Conservation (phyloP, 2,113 vertebrate species). For the Caranx melampygus region DNA sequence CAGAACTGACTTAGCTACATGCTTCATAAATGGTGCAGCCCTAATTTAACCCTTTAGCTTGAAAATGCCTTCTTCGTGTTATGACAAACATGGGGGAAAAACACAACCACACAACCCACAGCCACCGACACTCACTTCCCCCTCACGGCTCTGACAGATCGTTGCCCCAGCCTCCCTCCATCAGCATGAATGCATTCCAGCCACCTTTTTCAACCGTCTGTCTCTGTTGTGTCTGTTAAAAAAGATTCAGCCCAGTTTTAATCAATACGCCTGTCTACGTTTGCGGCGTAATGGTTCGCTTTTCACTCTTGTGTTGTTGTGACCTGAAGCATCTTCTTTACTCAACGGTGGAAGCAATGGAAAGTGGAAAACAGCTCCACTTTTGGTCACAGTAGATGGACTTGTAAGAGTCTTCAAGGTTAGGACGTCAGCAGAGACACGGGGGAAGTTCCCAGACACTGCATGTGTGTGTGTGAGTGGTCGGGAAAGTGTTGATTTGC, state of each 20-base stretch:
- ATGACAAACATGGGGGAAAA: neutral
- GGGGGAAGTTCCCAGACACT: neutral
- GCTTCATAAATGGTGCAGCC: neutral
- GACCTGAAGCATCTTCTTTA: neutral
- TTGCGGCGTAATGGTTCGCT: neutral
- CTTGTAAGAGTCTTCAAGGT: neutral
- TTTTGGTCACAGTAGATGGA: neutral
- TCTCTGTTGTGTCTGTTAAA: conserved; percentile 9
- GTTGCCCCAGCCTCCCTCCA: neutral
- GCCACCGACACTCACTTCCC: neutral
- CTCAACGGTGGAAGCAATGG: neutral
- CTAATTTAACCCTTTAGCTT: neutral
- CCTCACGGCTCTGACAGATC: conserved; percentile 5
- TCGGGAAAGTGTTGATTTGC: neutral
- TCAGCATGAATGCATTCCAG: neutral
- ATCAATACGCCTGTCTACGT: conserved; percentile 23
- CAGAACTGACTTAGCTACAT: conserved; percentile 19
- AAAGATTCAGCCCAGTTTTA: neutral
- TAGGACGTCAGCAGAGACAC: neutral
- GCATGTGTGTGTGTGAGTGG: neutral
- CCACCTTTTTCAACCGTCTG: neutral
- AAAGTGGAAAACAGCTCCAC: conserved; percentile 2
- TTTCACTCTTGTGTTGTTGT: conserved; percentile 17
- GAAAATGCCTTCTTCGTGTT: neutral
- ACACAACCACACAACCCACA: neutral